Evolutionary conservation across 2,113 vertebrate genomes (phyloP), one percentile per base, ranked within the genome.

Genomic region (Xenus cinereus): DNA sequence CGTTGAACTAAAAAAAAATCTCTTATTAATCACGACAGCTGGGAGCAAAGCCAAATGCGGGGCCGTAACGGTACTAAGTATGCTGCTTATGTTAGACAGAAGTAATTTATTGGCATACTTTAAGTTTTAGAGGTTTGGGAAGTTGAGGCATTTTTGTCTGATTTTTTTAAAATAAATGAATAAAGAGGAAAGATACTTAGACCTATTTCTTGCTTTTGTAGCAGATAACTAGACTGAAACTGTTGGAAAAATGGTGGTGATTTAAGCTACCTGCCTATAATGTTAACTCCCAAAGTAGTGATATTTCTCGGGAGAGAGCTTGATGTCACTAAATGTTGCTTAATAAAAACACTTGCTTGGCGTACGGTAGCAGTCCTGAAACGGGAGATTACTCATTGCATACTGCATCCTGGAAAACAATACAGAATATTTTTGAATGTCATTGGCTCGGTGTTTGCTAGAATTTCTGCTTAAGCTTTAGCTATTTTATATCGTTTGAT

Each of bases 1-100:
- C 5, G 0, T 8, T 95, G 92, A 88, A 82, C 83, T 90, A 85
- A 88, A 92, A 89, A 33, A 81, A 80, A 77, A 23, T 23, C 28
- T 32, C 51, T n/a, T 72, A 94, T 87, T 95, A 94, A 96, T 93
- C 71, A 73, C 12, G 14, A 81, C 46, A 84, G 69, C 95, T 87
- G 88, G 95, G 94, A 96, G 37, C 6, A 33, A 53, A 78, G 88
- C 90, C 95, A 97, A 82, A 33, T 53, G 56, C 69, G 64, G 76
- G 56, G 51, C 80, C 14, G 1, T 48, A 75, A 56, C 33, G 71
- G 46, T 63, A 78, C 64, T 87, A 56, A 87, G 33, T 28, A 37
- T n/a, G 64, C 76, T 89, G 46, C 83, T 95, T 81, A 39, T 75
- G 48, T 71, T 84, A 86, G 75, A 41, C 22, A 79, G 45, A 56